Evolutionary conservation across 2,113 vertebrate species (phyloP).

Genomic region (Salvelinus sp.): DNA sequence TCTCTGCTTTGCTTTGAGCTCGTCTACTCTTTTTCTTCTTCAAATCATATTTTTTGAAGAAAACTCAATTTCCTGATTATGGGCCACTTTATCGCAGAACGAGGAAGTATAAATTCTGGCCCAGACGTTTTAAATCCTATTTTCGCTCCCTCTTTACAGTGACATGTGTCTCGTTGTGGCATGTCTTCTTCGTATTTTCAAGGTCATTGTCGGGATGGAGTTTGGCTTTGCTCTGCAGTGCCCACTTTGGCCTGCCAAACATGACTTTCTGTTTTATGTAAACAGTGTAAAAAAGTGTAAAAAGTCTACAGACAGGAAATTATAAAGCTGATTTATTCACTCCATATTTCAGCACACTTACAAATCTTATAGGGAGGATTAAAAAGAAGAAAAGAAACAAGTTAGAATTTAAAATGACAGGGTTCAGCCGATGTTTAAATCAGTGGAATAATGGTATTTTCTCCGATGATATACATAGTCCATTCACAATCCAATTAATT

Average conservation of each 20-base stretch:
- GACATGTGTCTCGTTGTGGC: constrained; percentile 21
- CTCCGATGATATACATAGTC: no score
- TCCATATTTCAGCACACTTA: background rate
- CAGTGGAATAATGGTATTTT: no score
- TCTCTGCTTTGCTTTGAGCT: constrained; percentile 66
- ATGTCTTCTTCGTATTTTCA: constrained; percentile 56
- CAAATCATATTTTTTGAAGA: constrained; percentile 67
- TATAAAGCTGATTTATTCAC: background rate
- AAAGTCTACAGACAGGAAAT: constrained; percentile 22
- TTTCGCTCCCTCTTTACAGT: constrained; percentile 57
- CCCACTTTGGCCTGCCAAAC: constrained; percentile 35
- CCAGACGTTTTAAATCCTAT: constrained; percentile 77
- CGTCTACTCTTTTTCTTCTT: constrained; percentile 46
- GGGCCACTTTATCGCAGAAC: constrained; percentile 69
- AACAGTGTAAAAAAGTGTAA: background rate
- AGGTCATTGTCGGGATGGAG: constrained; percentile 63
- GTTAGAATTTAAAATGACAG: no score
- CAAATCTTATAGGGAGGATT: no score
- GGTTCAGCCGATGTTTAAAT: no score
- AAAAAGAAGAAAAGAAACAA: background rate
- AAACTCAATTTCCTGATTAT: constrained; percentile 72
- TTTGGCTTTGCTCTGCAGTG: constrained; percentile 45
- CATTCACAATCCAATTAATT: background rate
- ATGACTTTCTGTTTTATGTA: constrained; percentile 32
- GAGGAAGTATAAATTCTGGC: constrained; percentile 69